Conservation (phyloP, 2,888 invertebrate genomes). For the Melieria crassipennis region DNA sequence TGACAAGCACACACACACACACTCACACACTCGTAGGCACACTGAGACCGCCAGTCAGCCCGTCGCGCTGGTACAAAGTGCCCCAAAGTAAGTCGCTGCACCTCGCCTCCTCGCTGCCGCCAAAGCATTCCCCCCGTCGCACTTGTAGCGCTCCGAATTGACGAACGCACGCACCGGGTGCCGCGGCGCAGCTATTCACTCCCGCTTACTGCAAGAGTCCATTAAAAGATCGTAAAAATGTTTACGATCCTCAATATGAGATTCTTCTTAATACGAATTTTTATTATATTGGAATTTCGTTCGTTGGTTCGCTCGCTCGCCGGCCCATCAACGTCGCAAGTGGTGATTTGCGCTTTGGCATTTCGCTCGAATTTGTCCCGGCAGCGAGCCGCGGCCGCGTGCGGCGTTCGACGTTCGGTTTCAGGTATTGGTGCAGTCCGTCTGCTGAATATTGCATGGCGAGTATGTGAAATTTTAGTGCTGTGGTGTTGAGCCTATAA, state of each 20-base stretch:
- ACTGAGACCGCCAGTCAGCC: neutral
- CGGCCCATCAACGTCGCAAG: slow-evolving; percentile 27
- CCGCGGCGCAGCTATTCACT: slow-evolving; percentile 27
- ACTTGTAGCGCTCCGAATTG: slow-evolving; percentile 8
- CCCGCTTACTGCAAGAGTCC: slow-evolving; percentile 61
- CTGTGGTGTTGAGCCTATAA: slow-evolving; percentile 34
- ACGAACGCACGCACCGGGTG: neutral
- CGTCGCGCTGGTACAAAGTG: too few species aligned
- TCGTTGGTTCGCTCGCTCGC: neutral
- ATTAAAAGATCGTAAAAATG: slow-evolving; percentile 65
- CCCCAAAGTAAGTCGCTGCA: too few species aligned
- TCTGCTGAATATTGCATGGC: neutral
- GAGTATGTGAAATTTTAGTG: slow-evolving; percentile 26
- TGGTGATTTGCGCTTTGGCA: slow-evolving; percentile 42
- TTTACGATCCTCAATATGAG: slow-evolving; percentile 63
- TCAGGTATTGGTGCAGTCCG: slow-evolving; percentile 40
- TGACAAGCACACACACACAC: neutral
- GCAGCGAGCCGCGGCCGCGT: slow-evolving; percentile 33
- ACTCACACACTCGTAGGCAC: slow-evolving; percentile 24
- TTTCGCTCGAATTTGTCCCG: slow-evolving; percentile 40
- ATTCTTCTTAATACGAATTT: slow-evolving; percentile 64
- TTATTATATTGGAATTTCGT: slow-evolving; percentile 62
- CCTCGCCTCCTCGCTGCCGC: too few species aligned
- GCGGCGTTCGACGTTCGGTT: slow-evolving; percentile 49
- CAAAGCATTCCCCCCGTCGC: neutral